phyloP scores from a whole-genome alignment of 2,113 vertebrate species.

The Hipposideros armiger region DNA sequence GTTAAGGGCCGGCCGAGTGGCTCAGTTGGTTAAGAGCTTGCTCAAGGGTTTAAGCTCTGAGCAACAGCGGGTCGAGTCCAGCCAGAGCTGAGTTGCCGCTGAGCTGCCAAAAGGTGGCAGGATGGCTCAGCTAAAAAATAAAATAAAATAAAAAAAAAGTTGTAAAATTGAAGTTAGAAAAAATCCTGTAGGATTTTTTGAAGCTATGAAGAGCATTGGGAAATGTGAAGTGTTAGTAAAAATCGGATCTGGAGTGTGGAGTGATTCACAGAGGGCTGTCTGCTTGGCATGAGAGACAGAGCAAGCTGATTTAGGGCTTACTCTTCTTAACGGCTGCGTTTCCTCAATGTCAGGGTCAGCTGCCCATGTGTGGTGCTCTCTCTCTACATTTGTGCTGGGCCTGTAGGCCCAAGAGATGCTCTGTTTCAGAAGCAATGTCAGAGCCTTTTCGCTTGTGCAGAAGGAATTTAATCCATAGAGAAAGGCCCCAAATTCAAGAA shows the following conservation, averaged over 20 bases:
- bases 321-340: neutral
- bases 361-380: accelerated
- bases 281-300: neutral
- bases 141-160: too few species aligned
- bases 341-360: neutral
- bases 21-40: too few species aligned
- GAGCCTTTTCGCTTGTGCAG: neutral
- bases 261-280: too few species aligned
- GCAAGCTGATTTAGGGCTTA: too few species aligned
- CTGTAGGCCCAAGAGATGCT: accelerated
- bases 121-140: too few species aligned
- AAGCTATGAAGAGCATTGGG: neutral
- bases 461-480: neutral
- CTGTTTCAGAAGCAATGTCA: neutral
- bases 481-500: neutral
- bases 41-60: too few species aligned
- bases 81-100: too few species aligned
- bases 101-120: too few species aligned
- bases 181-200: neutral
- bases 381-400: accelerated
- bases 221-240: neutral
- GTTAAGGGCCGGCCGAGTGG: neutral
- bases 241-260: too few species aligned
- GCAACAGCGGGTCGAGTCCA: too few species aligned
- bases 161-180: neutral